phyloP scores from a whole-genome alignment of 2,888 invertebrate species.

The Lacanobia oleracea region DNA sequence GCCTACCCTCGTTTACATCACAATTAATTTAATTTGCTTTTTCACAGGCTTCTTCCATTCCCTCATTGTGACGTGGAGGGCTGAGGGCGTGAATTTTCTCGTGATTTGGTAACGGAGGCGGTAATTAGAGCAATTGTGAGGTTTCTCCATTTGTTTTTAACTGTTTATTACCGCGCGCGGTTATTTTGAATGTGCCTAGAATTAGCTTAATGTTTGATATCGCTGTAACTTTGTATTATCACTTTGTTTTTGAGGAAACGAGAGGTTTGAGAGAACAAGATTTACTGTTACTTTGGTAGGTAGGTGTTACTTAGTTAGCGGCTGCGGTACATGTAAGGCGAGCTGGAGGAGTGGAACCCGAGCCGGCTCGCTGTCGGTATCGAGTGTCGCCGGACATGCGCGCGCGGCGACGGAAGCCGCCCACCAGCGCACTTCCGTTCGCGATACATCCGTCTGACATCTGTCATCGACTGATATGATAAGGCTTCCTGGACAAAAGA shows the following conservation, averaged over 20 bases:
- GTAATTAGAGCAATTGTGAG: conserved; percentile 88
- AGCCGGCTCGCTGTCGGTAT: conserved; percentile 70
- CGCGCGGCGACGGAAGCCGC: conserved; percentile 86
- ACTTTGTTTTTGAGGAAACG: conserved; percentile 55
- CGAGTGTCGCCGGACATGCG: conserved; percentile 78
- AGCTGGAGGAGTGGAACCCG: conserved; percentile 73
- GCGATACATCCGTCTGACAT: conserved; percentile 68
- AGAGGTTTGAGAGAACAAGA: conserved; percentile 28
- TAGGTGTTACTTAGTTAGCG: conserved; percentile 30
- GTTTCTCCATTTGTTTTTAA: conserved; percentile 87
- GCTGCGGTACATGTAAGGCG: conserved; percentile 66
- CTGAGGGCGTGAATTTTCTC: conserved; percentile 88
- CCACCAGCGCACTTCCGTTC: conserved; percentile 79
- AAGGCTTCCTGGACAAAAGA: conserved; percentile 80
- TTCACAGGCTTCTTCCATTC: conserved; percentile 89
- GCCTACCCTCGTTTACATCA: conserved; percentile 89
- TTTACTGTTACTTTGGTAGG: conserved; percentile 14
- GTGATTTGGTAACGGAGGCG: conserved; percentile 88
- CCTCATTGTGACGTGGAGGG: conserved; percentile 86
- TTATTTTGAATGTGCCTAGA: conserved; percentile 78
- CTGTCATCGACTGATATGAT: conserved; percentile 76
- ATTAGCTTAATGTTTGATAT: conserved; percentile 75
- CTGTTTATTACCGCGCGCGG: conserved; percentile 81
- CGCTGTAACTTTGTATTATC: conserved; percentile 64
- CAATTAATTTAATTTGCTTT: conserved; percentile 90